Percentiles rank a stretch among this genome's conserved stretches.
These are phyloP conservation scores for Erebia palarica DNA, from an alignment of 2,888 invertebrate species.

Conservation along the genomic window DNA sequence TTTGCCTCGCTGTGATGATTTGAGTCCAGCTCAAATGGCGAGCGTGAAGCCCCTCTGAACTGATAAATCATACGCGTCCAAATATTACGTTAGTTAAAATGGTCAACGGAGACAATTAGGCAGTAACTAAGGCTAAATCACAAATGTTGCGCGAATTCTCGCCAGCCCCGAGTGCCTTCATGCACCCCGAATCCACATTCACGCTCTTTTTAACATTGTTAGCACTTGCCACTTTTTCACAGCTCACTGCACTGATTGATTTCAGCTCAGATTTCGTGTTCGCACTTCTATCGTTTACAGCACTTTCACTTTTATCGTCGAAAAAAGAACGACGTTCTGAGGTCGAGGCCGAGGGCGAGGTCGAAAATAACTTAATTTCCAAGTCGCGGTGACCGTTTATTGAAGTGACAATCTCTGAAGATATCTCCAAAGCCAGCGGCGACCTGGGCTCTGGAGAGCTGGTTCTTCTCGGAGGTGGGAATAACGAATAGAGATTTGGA, in stretches of 20 bases:
- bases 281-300: conserved; percentile 66
- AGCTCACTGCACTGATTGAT: conserved; percentile 74
- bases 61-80: conserved; percentile 60
- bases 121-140: conserved; percentile 82
- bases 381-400: conserved; percentile 89
- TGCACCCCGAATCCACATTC: conserved; percentile 67
- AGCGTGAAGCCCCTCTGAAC: conserved; percentile 67
- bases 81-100: conserved; percentile 54
- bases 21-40: conserved; percentile 81
- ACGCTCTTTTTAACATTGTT: conserved; percentile 67
- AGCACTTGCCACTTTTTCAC: conserved; percentile 65
- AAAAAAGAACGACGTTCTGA: conserved; percentile 75
- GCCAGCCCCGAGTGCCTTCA: conserved; percentile 59
- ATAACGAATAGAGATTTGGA: conserved; percentile 75
- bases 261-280: conserved; percentile 64
- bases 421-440: conserved; percentile 84
- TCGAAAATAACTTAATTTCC: conserved; percentile 90
- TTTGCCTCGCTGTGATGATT: conserved; percentile 76
- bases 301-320: conserved; percentile 79
- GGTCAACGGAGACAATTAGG: conserved; percentile 65
- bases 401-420: conserved; percentile 90
- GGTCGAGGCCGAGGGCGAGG: conserved; percentile 79
- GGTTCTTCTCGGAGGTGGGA: conserved; percentile 69
- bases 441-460: conserved; percentile 72
- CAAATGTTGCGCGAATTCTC: conserved; percentile 72